Conservation (phyloP, 2,888 invertebrate species). For the Axea sp. region DNA sequence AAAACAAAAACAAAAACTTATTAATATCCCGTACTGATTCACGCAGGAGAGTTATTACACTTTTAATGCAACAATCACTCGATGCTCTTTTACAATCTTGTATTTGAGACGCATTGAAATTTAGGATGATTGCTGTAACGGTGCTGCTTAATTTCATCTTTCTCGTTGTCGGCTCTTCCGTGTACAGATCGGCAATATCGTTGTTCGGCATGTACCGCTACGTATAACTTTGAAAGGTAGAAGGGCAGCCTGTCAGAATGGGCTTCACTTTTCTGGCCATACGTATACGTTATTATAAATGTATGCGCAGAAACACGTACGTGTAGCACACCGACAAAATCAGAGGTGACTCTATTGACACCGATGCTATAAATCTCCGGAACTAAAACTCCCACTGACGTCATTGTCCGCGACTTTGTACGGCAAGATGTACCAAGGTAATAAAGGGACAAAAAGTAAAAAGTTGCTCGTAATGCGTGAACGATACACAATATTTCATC, state of each 20-base stretch:
- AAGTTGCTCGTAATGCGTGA: slow-evolving; percentile 35
- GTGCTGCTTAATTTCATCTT: slow-evolving; percentile 56
- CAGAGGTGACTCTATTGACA: slow-evolving; percentile 71
- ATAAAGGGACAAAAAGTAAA: slow-evolving; percentile 23
- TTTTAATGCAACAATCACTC: slow-evolving; percentile 56
- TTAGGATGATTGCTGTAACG: slow-evolving; percentile 59
- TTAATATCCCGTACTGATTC: slow-evolving; percentile 32
- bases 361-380: slow-evolving; percentile 69
- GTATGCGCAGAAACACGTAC: slow-evolving; percentile 12
- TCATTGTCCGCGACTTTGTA: slow-evolving; percentile 64
- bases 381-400: slow-evolving; percentile 68
- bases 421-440: slow-evolving; percentile 29
- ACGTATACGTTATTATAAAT: slow-evolving; percentile 11
- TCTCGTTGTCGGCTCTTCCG: slow-evolving; percentile 35
- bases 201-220: slow-evolving; percentile 57
- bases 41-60: slow-evolving; percentile 50
- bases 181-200: slow-evolving; percentile 43
- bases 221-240: slow-evolving; percentile 54
- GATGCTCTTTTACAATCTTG: slow-evolving; percentile 50
- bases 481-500: slow-evolving; percentile 53
- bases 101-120: slow-evolving; percentile 54
- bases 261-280: slow-evolving; percentile 43
- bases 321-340: slow-evolving; percentile 48
- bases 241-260: slow-evolving; percentile 56
- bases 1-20: slow-evolving; percentile 11